phyloP scores from a whole-genome alignment of 2,888 invertebrate genomes.

The Torymus auratus region DNA sequence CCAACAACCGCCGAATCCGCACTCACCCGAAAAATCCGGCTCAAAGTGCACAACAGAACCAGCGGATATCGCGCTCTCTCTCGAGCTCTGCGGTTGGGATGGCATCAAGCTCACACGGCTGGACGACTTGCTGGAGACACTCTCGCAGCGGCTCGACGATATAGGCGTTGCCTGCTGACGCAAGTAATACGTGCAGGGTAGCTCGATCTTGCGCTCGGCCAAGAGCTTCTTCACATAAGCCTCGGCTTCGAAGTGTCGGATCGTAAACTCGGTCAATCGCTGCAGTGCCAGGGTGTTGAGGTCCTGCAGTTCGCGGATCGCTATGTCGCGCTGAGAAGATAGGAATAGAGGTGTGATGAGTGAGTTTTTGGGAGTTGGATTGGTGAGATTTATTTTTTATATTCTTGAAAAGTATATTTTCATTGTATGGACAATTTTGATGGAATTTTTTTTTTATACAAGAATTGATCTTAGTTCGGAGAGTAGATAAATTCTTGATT shows the following conservation, averaged over 20 bases:
- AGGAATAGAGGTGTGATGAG: constrained; percentile 10
- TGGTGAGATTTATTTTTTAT: too few species aligned
- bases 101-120: not conserved
- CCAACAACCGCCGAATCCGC: too few species aligned
- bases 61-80: not conserved
- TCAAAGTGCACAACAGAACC: constrained; percentile 23
- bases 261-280: constrained; percentile 78
- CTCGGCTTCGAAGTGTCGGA: constrained; percentile 75
- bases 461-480: not conserved
- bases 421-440: not conserved
- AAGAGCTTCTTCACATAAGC: constrained; percentile 75
- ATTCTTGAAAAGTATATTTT: too few species aligned
- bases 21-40: constrained; percentile 31
- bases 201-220: constrained; percentile 68
- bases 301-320: constrained; percentile 80
- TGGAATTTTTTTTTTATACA: constrained; percentile 2
- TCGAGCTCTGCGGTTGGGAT: not conserved
- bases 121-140: constrained; percentile 21
- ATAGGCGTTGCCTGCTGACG: constrained; percentile 63
- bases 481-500: too few species aligned
- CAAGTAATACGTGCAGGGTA: constrained; percentile 68
- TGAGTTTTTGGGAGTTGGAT: too few species aligned
- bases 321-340: constrained; percentile 79
- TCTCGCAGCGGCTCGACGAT: constrained; percentile 64
- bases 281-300: constrained; percentile 80